Base-by-base conservation (phyloP, 1,140 invertebrate species). In the Drosophila sproati region DNA sequence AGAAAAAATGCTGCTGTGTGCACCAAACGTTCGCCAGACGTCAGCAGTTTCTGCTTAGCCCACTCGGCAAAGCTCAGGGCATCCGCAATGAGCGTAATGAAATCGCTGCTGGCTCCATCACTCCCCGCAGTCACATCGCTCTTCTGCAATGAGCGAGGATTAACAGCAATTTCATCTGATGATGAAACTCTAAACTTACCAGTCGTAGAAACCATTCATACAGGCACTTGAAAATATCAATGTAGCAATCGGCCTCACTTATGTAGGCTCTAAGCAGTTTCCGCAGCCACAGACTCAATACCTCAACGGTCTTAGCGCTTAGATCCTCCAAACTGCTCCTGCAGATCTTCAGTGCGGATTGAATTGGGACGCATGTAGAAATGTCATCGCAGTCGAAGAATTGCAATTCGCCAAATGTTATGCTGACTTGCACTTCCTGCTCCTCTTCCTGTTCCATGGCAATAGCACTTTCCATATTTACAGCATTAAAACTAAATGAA, bases 181-280 rank as follows among this genome's bases (percentile, higher is more conserved):
- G 1, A 2, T 10, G 20, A 20, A 20, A 20, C 2, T 35, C 5
- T 0, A 0, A 28, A 32, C 79, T 43, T 55, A 80, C 85, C 56
- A 51, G 29, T 1, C 20, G 35, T 20, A 51, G 29, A 0, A 80
- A 73, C 83, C 83, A 88, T 2, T 69, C 54, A n/a, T 56, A 75
- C 45, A 85, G 52, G 31, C 54, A 56, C 28, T 66, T 80, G 3
- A 78, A 68, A 1, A 48, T 50, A 0, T 47, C 35, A 0, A 72
- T 43, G 5, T 74, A 89, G 39, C 61, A 57, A 5, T 70, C 55
- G 0, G 34, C 8, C 10, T 74, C 64, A 32, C 37, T 47, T 28
- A 77, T 41, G 48, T 85, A 88, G 0, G 71, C 80, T 31, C 67
- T 56, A 3, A 88, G 47, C 3, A 89, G 59, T 51, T 83, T 89